Evolutionary conservation across 2,113 vertebrate genomes (phyloP).

Genomic region (Spea multiplicata): DNA sequence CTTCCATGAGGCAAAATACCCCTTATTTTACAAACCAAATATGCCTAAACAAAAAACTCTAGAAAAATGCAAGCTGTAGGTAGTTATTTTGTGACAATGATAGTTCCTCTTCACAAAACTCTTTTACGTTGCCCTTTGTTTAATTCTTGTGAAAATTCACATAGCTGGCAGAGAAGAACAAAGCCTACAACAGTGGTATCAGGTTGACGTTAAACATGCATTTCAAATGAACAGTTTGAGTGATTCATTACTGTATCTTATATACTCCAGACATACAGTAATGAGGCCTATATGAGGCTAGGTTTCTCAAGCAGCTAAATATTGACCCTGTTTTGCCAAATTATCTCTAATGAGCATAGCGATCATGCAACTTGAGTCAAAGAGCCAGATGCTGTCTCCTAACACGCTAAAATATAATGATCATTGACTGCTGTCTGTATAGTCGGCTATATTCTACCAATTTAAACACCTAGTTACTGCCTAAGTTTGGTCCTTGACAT

Average conservation of each 20-base stretch:
- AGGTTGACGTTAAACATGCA: neutral
- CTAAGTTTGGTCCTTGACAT: neutral
- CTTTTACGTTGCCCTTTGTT: neutral
- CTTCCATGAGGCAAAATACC: no score
- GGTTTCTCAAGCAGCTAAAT: neutral
- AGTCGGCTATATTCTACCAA: neutral
- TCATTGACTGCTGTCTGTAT: neutral
- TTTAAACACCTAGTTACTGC: constrained; percentile 9
- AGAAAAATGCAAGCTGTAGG: no score
- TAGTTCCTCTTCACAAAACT: neutral
- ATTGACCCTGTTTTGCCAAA: constrained; percentile 16
- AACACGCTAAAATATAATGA: constrained; percentile 3
- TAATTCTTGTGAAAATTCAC: neutral
- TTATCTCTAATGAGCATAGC: constrained; percentile 18
- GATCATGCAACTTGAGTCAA: constrained; percentile 1
- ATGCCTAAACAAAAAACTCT: no score
- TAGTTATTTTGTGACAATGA: no score
- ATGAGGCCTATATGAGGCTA: neutral
- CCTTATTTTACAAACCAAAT: no score
- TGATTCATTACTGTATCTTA: neutral
- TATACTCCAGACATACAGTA: neutral
- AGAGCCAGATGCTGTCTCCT: neutral
- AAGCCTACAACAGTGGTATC: neutral
- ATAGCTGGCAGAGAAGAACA: neutral
- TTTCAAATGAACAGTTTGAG: neutral